These are phyloP conservation scores for Chelidonichthys spinosus DNA, from an alignment of 2,797 vertebrate species.

Conservation along the genomic window DNA sequence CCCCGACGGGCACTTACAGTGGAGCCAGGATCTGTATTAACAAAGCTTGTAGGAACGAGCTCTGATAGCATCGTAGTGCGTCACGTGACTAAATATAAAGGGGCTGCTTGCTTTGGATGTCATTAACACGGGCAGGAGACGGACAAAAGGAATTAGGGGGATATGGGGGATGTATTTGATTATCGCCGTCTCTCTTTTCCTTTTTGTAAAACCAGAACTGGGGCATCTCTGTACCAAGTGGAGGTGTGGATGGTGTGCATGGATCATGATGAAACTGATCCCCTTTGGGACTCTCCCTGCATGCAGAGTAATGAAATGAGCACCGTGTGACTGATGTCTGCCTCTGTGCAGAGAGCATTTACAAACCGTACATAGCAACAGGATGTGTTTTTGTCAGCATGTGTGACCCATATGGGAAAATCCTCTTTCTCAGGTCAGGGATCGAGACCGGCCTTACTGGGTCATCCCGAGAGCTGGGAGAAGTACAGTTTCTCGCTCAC, in stretches of 20 bases:
- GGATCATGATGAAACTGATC: constrained; percentile 50
- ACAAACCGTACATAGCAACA: background rate
- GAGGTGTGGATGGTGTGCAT: constrained; percentile 32
- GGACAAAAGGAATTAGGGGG: constrained; percentile 20
- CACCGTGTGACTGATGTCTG: constrained; percentile 45
- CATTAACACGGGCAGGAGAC: constrained; percentile 38
- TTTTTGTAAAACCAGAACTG: constrained; percentile 24
- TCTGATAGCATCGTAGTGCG: constrained; percentile 41
- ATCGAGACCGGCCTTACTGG: constrained; percentile 7
- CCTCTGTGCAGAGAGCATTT: constrained; percentile 34
- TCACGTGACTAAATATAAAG: constrained; percentile 63
- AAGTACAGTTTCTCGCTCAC: constrained; percentile 1
- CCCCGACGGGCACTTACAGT: constrained; percentile 42
- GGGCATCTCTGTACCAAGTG: constrained; percentile 21
- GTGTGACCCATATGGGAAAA: constrained; percentile 14
- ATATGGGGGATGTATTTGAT: constrained; percentile 34
- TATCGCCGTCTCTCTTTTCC: constrained; percentile 5
- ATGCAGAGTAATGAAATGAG: constrained; percentile 50
- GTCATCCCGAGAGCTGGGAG: background rate
- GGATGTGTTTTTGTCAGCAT: constrained; percentile 7
- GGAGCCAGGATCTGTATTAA: constrained; percentile 54
- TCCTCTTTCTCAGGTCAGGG: constrained; percentile 36
- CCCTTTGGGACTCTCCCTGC: constrained; percentile 37
- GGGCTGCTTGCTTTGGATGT: constrained; percentile 26
- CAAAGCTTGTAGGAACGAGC: constrained; percentile 48